phyloP scores from a whole-genome alignment of 2,113 vertebrate species.

The Australoheros scitulus region DNA sequence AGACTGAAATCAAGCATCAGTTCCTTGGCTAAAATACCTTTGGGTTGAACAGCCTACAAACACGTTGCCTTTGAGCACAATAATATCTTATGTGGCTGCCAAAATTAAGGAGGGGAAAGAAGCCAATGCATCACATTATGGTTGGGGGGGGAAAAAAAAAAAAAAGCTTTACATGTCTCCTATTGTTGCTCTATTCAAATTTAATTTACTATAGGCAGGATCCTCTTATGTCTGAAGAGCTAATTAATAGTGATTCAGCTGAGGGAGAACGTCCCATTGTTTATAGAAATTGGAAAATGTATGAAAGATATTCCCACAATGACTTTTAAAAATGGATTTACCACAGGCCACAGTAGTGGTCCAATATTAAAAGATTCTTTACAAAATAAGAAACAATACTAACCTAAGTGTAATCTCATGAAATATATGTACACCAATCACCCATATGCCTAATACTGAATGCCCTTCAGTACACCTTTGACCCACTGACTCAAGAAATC shows the following conservation, averaged over 20 bases:
- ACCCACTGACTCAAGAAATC: not conserved
- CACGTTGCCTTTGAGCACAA: not conserved
- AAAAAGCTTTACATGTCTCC: constrained; percentile 21
- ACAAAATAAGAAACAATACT: not conserved
- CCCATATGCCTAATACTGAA: not conserved
- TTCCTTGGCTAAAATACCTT: constrained; percentile 37
- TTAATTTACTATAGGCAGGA: constrained; percentile 25
- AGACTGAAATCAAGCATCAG: constrained; percentile 1
- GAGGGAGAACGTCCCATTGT: constrained; percentile 12
- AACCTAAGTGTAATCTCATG: not conserved
- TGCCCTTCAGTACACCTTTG: not conserved
- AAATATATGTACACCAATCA: not conserved
- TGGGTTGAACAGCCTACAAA: constrained; percentile 14
- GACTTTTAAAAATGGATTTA: not conserved
- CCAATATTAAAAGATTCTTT: not conserved
- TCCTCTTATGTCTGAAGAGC: constrained; percentile 22
- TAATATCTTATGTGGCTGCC: constrained; percentile 39
- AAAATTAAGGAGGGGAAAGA: constrained; percentile 29
- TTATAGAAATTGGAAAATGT: constrained; percentile 1
- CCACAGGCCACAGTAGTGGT: not conserved
- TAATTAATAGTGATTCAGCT: constrained; percentile 26
- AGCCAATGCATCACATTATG: constrained; percentile 23
- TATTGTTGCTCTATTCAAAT: constrained; percentile 28
- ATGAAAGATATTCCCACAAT: constrained; percentile 8
- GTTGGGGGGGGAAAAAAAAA: not conserved